Base-by-base conservation (phyloP, 1,140 invertebrate species). In the Ostrea denselamellosa region DNA sequence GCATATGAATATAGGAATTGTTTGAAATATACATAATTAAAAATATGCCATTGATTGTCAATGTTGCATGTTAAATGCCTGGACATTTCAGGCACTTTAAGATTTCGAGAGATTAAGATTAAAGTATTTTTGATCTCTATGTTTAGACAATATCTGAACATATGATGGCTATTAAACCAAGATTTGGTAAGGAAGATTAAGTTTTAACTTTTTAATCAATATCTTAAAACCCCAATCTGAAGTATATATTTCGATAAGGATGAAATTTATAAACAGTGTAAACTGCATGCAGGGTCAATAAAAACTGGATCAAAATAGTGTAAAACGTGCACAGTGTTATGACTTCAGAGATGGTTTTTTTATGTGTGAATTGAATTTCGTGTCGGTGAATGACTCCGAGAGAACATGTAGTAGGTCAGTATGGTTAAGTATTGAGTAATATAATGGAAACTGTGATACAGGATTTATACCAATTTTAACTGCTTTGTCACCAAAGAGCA, bases 141-240 rank as follows among this genome's bases (percentile, higher is more conserved):
- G 22, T 71, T 25, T 77, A 77, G 68, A 77, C 68, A 77, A 77
- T 77, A 34, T 14, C 8, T 28, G 14, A 28, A 28, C 8, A 77
- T 14, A 77, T 34, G 68, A 77, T 77, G 68, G 22, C 68, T 34
- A 28, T 77, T 28, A 34, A 9, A 77, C 25, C 28, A 77, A 77
- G 68, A 77, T 77, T 77, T 22, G 25, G 68, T 77, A 77, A 77
- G 22, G 22, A 14, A 77, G 68, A 28, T 77, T 77, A 77, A 28
- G 68, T 77, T 77, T 62, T 77, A 77, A 77, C 68, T 77, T 77
- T 77, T 62, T 62, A 62, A 62, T 62, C 58, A 62, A 62, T 19
- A n/a, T 19, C n/a, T 62, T 77, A 28, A 77, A 77, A 77, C 34
- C 68, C 68, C 25, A 25, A 77, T 22, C 25, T 77, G 25, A 77